These are phyloP conservation scores for Sebastes goodei DNA, from an alignment of 2,797 vertebrate species.

Conservation along the genomic window DNA sequence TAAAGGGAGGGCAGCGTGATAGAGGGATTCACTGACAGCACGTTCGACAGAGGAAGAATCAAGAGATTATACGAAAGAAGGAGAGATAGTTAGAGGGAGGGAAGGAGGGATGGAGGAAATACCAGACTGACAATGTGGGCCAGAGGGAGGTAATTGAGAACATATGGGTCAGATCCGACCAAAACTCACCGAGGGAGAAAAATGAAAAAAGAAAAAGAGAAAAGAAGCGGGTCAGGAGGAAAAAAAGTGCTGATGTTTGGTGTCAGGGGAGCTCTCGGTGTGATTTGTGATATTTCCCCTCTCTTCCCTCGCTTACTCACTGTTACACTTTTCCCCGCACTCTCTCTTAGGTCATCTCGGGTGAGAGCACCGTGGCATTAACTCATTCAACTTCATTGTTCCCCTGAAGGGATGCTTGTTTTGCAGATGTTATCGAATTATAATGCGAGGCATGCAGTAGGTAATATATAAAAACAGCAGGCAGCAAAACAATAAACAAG, in stretches of 20 bases:
- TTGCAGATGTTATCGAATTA: conserved; percentile 10
- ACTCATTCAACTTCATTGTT: conserved; percentile 31
- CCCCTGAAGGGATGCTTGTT: not conserved
- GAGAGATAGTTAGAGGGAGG: conserved; percentile 41
- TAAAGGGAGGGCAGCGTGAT: not conserved
- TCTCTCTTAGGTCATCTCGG: conserved; percentile 57
- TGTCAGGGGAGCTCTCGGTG: conserved; percentile 42
- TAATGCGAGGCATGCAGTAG: not conserved
- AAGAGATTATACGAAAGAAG: conserved; percentile 40
- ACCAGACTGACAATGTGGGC: conserved; percentile 85
- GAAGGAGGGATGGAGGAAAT: conserved; percentile 79
- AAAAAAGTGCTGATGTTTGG: conserved; percentile 63
- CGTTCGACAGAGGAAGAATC: conserved; percentile 19
- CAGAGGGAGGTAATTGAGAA: conserved; percentile 83
- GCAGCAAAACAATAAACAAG: not conserved
- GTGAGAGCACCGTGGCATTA: conserved; percentile 60
- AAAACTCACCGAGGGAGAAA: conserved; percentile 56
- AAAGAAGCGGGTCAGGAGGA: conserved; percentile 17
- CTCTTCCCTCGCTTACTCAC: conserved; percentile 42
- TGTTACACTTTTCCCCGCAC: conserved; percentile 23
- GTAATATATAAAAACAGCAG: not conserved
- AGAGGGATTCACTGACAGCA: conserved; percentile 21
- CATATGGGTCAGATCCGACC: conserved; percentile 80
- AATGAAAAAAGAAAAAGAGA: conserved; percentile 9
- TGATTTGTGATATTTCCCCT: conserved; percentile 64